These are phyloP conservation scores for Acanthaster planci DNA, from an alignment of 35 echinoderm and acorn worm species.

Conservation along the genomic window DNA sequence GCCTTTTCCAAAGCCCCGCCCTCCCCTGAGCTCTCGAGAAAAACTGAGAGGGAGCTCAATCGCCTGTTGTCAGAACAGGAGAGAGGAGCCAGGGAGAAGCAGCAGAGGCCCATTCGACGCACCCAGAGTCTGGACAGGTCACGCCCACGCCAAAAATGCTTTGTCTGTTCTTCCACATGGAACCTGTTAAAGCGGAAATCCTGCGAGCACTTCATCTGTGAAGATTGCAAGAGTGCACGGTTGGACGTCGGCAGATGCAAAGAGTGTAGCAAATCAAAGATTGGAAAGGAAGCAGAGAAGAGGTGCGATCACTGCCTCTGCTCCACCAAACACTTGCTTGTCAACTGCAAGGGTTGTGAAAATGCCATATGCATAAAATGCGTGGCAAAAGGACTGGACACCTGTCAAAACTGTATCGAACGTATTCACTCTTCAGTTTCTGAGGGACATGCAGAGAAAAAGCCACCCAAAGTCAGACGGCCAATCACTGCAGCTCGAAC, in stretches of 20 bases:
- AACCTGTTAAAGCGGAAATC: conserved; percentile 19
- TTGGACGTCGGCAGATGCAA: conserved; percentile 11
- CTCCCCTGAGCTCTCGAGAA: conserved; percentile 19
- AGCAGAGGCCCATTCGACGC: not conserved
- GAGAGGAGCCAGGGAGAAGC: not conserved
- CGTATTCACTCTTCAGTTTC: not conserved
- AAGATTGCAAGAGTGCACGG: not conserved
- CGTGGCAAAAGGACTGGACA: not conserved
- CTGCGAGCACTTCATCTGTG: conserved; percentile 46
- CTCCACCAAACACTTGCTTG: not conserved
- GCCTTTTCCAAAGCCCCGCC: conserved; percentile 4
- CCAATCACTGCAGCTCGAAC: not conserved
- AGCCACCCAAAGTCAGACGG: not conserved
- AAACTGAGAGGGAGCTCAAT: conserved; percentile 35
- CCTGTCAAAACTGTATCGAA: not conserved
- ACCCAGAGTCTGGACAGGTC: conserved; percentile 44
- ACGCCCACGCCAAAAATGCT: not conserved
- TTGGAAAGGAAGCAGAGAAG: not conserved
- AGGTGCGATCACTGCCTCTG: not conserved
- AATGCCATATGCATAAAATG: not conserved
- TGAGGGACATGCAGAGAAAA: not conserved
- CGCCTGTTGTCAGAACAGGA: conserved; percentile 15
- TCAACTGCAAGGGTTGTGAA: not conserved
- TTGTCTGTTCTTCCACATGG: conserved; percentile 16
- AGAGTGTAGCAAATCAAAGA: not conserved